Percentiles rank a stretch among this genome's conserved stretches.
These are phyloP conservation scores for Lepus americanus DNA, from an alignment of 2,113 vertebrate species.

Conservation along the genomic window DNA sequence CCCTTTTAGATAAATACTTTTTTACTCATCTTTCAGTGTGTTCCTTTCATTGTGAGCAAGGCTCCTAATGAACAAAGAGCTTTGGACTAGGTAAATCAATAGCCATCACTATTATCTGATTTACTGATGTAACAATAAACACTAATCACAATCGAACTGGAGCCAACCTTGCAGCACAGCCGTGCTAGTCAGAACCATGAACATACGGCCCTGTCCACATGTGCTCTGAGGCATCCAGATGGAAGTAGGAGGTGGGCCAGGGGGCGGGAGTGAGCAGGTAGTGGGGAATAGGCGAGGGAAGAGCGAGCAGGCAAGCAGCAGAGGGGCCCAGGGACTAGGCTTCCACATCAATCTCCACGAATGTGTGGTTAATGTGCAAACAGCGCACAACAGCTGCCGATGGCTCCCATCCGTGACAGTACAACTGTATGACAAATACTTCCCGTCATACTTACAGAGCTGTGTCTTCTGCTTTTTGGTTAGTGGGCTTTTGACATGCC, in stretches of 20 bases:
- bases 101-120: conserved; percentile 46
- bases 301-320: neutral
- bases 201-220: conserved; percentile 67
- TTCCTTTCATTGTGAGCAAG: neutral
- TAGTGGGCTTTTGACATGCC: conserved; percentile 68
- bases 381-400: conserved; percentile 62
- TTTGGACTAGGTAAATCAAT: conserved; percentile 36
- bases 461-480: conserved; percentile 34
- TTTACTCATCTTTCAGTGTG: conserved; percentile 12
- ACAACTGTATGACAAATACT: conserved; percentile 74
- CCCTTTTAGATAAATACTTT: conserved; percentile 55
- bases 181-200: conserved; percentile 26
- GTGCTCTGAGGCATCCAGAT: conserved; percentile 67
- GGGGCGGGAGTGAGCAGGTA: neutral
- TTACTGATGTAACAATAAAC: conserved; percentile 45
- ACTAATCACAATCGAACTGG: conserved; percentile 41
- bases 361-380: conserved; percentile 66
- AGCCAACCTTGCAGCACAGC: conserved; percentile 20
- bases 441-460: conserved; percentile 40
- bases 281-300: neutral
- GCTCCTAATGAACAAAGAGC: conserved; percentile 44
- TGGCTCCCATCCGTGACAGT: conserved; percentile 55
- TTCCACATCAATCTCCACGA: conserved; percentile 58
- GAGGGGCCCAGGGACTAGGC: neutral
- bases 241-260: conserved; percentile 42